Evolutionary conservation across 2,797 vertebrate species (phyloP).

Genomic region (Pipistrellus nathusii): DNA sequence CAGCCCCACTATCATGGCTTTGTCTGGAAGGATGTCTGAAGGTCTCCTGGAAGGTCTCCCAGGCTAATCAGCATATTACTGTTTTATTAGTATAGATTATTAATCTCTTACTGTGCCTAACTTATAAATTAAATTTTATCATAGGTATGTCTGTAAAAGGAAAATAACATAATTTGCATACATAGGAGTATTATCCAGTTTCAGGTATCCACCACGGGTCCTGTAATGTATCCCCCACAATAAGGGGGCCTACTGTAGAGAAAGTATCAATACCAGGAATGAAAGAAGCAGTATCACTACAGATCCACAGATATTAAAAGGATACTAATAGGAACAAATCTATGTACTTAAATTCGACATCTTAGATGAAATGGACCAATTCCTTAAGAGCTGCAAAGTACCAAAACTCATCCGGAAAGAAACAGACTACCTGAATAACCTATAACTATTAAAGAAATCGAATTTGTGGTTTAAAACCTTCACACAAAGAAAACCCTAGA

Average conservation of each 20-base stretch:
- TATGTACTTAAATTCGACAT: not conserved
- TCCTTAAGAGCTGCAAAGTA: constrained; percentile 34
- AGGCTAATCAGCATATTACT: too few relatives aligned
- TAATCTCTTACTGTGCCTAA: not conserved
- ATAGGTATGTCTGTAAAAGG: not conserved
- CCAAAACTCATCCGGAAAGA: constrained; percentile 49
- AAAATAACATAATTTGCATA: not conserved
- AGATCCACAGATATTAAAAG: not conserved
- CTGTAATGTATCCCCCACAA: not conserved
- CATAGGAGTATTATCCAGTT: not conserved
- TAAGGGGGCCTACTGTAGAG: not conserved
- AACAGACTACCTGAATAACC: not conserved
- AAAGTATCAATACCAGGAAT: not conserved
- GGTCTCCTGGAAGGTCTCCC: too few relatives aligned
- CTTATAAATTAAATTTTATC: not conserved
- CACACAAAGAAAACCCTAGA: not conserved
- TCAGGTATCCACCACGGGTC: not conserved
- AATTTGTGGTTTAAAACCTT: constrained; percentile 51
- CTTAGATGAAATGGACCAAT: not conserved
- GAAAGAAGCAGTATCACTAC: constrained; percentile 37
- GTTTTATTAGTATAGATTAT: not conserved
- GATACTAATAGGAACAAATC: not conserved
- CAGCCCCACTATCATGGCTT: too few relatives aligned
- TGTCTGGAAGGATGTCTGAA: too few relatives aligned
- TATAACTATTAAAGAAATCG: constrained; percentile 3